A percentile compares a stretch with the other conserved stretches of the same genome.
Evolutionary conservation across 2,797 vertebrate genomes (phyloP).

Genomic region (Balearica regulorum): DNA sequence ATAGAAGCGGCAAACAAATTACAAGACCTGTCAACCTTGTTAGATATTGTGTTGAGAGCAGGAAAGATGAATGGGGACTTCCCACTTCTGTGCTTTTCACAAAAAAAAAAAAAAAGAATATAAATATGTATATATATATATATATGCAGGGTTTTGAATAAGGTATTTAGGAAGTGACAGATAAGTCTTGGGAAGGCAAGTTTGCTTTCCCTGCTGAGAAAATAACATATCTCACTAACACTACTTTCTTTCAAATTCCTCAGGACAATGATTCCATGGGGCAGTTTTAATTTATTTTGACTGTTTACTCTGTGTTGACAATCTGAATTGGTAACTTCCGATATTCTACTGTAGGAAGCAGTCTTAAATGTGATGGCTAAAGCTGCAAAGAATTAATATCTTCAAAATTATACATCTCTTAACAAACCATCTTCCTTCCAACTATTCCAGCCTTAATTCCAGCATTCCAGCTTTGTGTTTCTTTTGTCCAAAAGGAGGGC

Average conservation of each 20-base stretch:
- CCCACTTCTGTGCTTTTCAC: neutral
- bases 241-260: neutral
- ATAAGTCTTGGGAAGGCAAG: slow-evolving; percentile 21
- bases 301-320: slow-evolving; percentile 12
- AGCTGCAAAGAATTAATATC: neutral
- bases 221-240: slow-evolving; percentile 17
- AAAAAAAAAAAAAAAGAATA: slow-evolving; percentile 42
- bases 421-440: neutral
- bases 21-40: slow-evolving; percentile 23
- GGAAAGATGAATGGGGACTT: slow-evolving; percentile 35
- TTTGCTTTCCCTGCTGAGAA: slow-evolving; percentile 20
- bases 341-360: neutral
- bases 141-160: neutral
- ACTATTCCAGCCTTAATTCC: slow-evolving; percentile 9
- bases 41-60: neutral
- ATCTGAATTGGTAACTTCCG: neutral
- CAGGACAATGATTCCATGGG: neutral
- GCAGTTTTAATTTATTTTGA: slow-evolving; percentile 37
- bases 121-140: neutral
- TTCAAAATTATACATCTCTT: neutral
- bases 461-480: neutral
- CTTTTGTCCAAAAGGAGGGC: slow-evolving; percentile 39
- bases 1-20: slow-evolving; percentile 53
- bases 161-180: slow-evolving; percentile 25
- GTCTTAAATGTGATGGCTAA: neutral